Percentiles rank a stretch among this genome's conserved stretches.
Conservation (phyloP, 2,797 vertebrate genomes). For the Chaetophractus vellerosus region DNA sequence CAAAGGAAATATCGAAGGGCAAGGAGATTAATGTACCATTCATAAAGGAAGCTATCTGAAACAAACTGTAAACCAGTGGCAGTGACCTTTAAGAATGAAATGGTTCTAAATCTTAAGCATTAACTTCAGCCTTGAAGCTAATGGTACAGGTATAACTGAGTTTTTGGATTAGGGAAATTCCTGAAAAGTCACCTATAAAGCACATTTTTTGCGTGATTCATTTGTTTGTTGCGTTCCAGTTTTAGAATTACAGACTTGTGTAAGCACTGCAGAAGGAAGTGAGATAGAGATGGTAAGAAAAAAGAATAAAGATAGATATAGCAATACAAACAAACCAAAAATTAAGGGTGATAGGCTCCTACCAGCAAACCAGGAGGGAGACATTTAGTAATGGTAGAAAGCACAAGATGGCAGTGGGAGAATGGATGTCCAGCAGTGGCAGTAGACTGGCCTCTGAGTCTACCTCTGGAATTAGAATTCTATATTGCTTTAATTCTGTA, state of each 20-base stretch:
- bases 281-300: neutral
- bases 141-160: neutral
- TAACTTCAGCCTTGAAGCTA: neutral
- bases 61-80: neutral
- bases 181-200: neutral
- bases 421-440: neutral
- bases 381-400: neutral
- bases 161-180: neutral
- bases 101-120: conserved; percentile 10
- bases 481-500: conserved; percentile 22
- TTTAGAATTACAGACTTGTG: conserved; percentile 26
- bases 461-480: neutral
- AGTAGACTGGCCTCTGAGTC: neutral
- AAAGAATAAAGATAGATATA: neutral
- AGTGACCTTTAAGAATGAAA: conserved; percentile 25
- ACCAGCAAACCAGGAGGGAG: neutral
- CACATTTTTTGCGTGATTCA: conserved; percentile 14
- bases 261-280: neutral
- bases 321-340: neutral
- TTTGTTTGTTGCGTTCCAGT: neutral
- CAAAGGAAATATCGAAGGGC: neutral
- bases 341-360: neutral
- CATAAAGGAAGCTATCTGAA: neutral
- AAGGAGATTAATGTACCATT: neutral
- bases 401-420: neutral